Evolutionary conservation across 2,888 invertebrate genomes (phyloP).

Genomic region (Leucophenga maculata): DNA sequence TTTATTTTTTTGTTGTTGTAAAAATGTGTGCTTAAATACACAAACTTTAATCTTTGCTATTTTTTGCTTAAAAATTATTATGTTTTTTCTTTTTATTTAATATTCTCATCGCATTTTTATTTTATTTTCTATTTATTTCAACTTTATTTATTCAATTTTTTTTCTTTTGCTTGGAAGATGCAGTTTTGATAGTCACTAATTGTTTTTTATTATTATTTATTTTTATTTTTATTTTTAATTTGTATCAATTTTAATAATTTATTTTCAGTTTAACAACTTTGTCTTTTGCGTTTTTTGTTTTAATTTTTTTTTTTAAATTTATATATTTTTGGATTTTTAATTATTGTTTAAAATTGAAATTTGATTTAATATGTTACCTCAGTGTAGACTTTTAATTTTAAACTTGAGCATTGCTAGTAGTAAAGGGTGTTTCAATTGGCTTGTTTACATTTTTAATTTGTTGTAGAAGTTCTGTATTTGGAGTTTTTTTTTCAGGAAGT

Average conservation of each 20-base stretch:
- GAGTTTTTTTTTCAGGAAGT: background rate
- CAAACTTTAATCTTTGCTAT: constrained; percentile 39
- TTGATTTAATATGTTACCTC: constrained; percentile 18
- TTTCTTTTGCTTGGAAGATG: constrained; percentile 69
- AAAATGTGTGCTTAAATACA: constrained; percentile 66
- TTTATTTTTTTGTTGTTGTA: constrained; percentile 46
- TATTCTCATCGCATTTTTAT: constrained; percentile 12
- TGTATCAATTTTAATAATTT: constrained; percentile 17
- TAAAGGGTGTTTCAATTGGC: background rate
- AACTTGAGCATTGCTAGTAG: background rate
- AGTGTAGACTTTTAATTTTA: constrained; percentile 34
- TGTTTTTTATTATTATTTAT: constrained; percentile 54
- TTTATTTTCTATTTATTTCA: constrained; percentile 35
- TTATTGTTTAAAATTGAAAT: background rate
- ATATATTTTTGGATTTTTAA: constrained; percentile 16
- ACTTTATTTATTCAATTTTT: constrained; percentile 49
- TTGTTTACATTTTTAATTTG: background rate
- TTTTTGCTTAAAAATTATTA: constrained; percentile 45
- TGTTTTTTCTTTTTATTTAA: constrained; percentile 35
- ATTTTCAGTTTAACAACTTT: constrained; percentile 23
- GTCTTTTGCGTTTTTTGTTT: constrained; percentile 32
- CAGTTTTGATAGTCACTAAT: constrained; percentile 73
- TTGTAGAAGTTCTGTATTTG: too few relatives aligned
- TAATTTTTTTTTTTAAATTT: constrained; percentile 35
- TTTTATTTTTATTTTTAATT: constrained; percentile 19